A percentile compares a stretch with the other conserved stretches of the same genome.
Evolutionary conservation across 2,888 invertebrate species (phyloP).

Genomic region (Charanyca ferruginea): DNA sequence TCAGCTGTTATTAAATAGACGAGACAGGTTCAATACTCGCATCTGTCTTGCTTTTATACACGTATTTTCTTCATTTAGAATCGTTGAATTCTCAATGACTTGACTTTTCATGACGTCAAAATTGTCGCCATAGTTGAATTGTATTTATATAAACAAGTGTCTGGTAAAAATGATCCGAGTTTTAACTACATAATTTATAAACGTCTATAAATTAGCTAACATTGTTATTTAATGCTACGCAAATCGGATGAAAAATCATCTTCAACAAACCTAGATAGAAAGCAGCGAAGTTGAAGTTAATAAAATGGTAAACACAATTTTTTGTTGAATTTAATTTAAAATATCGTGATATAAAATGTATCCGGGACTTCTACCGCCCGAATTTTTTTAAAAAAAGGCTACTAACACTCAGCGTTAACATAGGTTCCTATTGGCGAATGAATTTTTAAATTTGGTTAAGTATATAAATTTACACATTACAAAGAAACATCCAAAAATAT

Average conservation of each 20-base stretch:
- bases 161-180: conserved; percentile 7
- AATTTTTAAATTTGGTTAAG: too few relatives aligned
- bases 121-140: too few relatives aligned
- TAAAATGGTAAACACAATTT: not conserved
- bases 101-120: conserved; percentile 55
- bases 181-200: conserved; percentile 15
- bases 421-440: too few relatives aligned
- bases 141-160: conserved; percentile 2
- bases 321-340: not conserved
- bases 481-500: too few relatives aligned
- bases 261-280: too few relatives aligned
- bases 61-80: conserved; percentile 38
- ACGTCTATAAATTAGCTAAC: conserved; percentile 29
- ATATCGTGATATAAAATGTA: too few relatives aligned
- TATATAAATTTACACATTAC: too few relatives aligned
- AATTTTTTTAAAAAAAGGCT: too few relatives aligned
- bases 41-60: conserved; percentile 57
- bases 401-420: too few relatives aligned
- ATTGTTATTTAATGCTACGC: not conserved
- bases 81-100: conserved; percentile 24
- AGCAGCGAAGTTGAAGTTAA: not conserved
- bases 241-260: not conserved
- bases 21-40: conserved; percentile 67
- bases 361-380: too few relatives aligned
- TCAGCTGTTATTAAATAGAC: conserved; percentile 34